Evolutionary conservation across 2,113 vertebrate species (phyloP).

Genomic region (Thermophis baileyi): DNA sequence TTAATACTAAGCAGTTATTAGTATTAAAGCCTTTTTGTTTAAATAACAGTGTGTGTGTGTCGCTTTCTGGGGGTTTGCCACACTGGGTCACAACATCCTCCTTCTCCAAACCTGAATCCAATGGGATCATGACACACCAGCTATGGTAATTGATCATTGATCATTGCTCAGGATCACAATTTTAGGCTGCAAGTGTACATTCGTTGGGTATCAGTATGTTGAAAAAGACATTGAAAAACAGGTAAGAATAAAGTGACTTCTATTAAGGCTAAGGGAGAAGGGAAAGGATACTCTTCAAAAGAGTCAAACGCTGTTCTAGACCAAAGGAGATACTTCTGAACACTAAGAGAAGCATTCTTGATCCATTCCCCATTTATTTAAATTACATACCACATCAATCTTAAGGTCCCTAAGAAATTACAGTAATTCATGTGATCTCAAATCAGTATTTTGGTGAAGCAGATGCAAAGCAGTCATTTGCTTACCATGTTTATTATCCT

Average conservation of each 20-base stretch:
- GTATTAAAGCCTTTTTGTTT: no score
- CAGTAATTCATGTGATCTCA: background rate
- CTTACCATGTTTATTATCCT: background rate
- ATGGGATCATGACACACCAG: no score
- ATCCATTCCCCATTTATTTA: background rate
- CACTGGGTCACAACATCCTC: no score
- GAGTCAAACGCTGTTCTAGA: background rate
- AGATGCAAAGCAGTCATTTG: background rate
- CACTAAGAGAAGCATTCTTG: background rate
- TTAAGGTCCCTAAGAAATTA: background rate
- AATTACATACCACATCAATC: background rate
- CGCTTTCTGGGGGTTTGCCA: no score
- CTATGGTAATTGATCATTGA: no score
- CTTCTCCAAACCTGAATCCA: no score
- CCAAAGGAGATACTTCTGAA: background rate
- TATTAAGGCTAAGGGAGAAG: background rate
- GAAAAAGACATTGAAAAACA: background rate
- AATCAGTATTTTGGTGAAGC: background rate
- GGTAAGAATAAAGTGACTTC: background rate
- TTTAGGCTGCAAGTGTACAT: background rate
- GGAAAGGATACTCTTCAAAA: background rate
- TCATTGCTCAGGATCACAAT: background rate
- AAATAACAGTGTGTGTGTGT: no score
- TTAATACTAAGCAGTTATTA: no score
- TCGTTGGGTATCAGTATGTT: background rate